Evolutionary conservation across 2,888 invertebrate genomes (phyloP), one percentile per base, ranked within the genome.

Genomic region (Perithous albicinctus): DNA sequence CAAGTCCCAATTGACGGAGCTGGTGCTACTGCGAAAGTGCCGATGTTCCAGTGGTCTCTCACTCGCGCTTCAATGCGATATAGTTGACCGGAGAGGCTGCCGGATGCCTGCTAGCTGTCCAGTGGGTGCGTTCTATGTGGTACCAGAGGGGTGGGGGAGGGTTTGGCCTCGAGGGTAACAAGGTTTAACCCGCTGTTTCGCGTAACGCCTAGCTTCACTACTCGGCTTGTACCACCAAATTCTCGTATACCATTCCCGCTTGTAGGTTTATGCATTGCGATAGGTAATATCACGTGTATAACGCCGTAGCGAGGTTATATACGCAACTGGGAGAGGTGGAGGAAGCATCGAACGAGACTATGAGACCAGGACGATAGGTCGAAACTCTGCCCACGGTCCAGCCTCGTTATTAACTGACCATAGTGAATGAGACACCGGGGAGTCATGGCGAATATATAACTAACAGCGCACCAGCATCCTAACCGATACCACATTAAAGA

Each of bases 381-480:
- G 43, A 46, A 67, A 75, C 82, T 66, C 70, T n/a, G n/a, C n/a
- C 56, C 73, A 15, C 61, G 66, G 70, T 78, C 75, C 67, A 26
- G 66, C 85, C n/a, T 86, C 88, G 91, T 90, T 91, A 92, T 92
- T 92, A 92, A 89, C 91, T 88, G 90, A 90, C 90, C 90, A 87
- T 89, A 87, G 90, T 87, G 87, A 92, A 92, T 90, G 92, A 92
- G 92, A 89, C 92, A 90, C 92, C 82, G 85, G 92, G 92, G 92
- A 92, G 85, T 85, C 70, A 72, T 84, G n/a, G 72, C 29, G 67
- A 41, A 18, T 15, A 32, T 41, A 59, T n/a, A n/a, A n/a, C 59
- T 18, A 59, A 59, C 59, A 59, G 59, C 29, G 18, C 56, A 15
- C n/a, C n/a, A n/a, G n/a, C n/a, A 46, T 72, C 59, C 43, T 43